phyloP scores from a whole-genome alignment of 2,888 invertebrate genomes.

The Matsumyia berberina region DNA sequence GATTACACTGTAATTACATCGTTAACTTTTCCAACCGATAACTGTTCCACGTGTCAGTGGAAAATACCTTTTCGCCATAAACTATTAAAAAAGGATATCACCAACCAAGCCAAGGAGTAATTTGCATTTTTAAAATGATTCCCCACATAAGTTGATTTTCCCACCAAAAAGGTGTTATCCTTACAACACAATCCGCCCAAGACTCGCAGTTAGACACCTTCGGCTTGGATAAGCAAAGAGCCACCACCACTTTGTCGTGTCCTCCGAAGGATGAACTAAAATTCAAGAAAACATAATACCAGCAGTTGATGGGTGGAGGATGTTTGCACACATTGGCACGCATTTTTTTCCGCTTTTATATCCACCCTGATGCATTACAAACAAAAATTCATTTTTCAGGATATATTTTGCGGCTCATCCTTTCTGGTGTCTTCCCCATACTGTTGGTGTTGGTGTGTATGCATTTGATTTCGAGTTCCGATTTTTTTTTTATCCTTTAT shows the following conservation, averaged over 20 bases:
- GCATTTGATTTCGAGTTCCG: constrained; percentile 60
- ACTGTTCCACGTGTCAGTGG: neutral
- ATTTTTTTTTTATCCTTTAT: constrained; percentile 23
- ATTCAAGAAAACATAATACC: constrained; percentile 49
- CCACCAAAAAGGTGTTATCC: constrained; percentile 28
- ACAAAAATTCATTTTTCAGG: constrained; percentile 32
- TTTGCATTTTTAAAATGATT: constrained; percentile 8
- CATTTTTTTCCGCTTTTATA: constrained; percentile 4
- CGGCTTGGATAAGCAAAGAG: constrained; percentile 26
- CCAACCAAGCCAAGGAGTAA: neutral
- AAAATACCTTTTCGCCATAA: neutral
- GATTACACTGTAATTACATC: constrained; percentile 6
- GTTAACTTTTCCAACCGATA: constrained; percentile 2
- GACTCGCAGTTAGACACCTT: constrained; percentile 13
- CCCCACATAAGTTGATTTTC: constrained; percentile 12
- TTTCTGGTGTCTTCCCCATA: constrained; percentile 12
- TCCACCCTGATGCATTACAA: constrained; percentile 15
- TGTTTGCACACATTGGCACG: constrained; percentile 42
- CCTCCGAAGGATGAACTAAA: constrained; percentile 39
- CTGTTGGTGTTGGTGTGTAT: constrained; percentile 28
- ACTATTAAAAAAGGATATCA: neutral
- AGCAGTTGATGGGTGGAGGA: constrained; percentile 2
- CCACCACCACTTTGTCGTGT: constrained; percentile 30
- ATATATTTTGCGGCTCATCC: neutral
- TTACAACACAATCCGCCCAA: neutral